Conservation (phyloP, 2,888 invertebrate species). For the Diarsia dahlii region DNA sequence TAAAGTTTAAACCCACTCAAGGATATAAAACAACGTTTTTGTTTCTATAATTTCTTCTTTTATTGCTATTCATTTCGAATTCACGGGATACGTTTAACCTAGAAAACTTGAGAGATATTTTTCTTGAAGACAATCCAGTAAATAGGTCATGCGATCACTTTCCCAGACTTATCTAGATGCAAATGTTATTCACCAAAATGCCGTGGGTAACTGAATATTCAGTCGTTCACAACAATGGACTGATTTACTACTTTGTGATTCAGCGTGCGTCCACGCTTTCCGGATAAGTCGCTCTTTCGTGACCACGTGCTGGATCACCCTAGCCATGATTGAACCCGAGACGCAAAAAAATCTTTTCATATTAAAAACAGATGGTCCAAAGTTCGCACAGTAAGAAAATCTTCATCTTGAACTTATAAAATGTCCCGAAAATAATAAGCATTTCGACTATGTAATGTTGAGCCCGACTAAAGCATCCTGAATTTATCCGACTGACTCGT, state of each 20-base stretch:
- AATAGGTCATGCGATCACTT: conserved; percentile 68
- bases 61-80: conserved; percentile 15
- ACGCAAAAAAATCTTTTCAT: conserved; percentile 69
- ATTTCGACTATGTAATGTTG: not conserved
- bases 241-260: conserved; percentile 87
- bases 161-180: conserved; percentile 74
- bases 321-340: conserved; percentile 64
- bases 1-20: conserved; percentile 24
- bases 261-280: conserved; percentile 83
- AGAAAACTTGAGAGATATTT: conserved; percentile 23
- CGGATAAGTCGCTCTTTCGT: conserved; percentile 79
- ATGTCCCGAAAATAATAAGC: conserved; percentile 6
- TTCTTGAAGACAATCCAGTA: conserved; percentile 37
- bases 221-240: conserved; percentile 83
- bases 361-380: not conserved
- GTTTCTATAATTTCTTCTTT: conserved; percentile 16
- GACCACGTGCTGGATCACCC: conserved; percentile 58
- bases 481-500: not conserved
- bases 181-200: conserved; percentile 78
- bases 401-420: not conserved
- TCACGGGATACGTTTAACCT: conserved; percentile 21
- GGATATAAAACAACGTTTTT: conserved; percentile 20
- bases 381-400: not conserved
- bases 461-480: not conserved
- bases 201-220: conserved; percentile 81